Conservation (phyloP, 37 sponge, comb jelly and placozoan genomes). For the Aplysina aerophoba region DNA sequence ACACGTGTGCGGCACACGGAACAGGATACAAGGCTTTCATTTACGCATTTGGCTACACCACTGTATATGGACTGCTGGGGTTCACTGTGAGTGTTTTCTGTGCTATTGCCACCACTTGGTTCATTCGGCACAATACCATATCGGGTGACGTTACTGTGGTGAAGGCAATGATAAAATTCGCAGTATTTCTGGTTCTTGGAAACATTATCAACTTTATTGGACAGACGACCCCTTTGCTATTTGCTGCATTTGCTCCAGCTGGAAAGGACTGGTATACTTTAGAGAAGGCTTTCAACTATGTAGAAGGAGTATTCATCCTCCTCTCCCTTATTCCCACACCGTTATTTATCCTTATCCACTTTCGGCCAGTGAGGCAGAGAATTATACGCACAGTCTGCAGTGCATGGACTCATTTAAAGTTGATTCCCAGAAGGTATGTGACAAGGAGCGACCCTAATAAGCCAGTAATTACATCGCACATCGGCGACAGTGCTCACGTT, state of each 20-base stretch:
- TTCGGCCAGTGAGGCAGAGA: background rate
- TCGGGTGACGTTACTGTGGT: background rate
- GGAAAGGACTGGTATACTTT: background rate
- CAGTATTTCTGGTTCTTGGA: conserved; percentile 16
- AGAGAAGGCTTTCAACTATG: background rate
- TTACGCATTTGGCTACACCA: background rate
- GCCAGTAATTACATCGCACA: too few relatives aligned
- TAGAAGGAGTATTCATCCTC: conserved; percentile 10
- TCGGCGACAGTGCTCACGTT: too few relatives aligned
- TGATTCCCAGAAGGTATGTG: too few relatives aligned
- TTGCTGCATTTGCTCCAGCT: background rate
- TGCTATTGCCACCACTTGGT: background rate
- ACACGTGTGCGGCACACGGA: background rate
- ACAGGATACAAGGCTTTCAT: background rate
- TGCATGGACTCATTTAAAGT: too few relatives aligned
- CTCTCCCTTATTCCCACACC: conserved; percentile 9
- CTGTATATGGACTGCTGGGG: background rate
- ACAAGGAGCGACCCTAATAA: too few relatives aligned
- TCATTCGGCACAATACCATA: conserved; percentile 16
- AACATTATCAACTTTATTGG: conserved; percentile 18
- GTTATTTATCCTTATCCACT: background rate
- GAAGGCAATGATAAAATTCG: conserved; percentile 15
- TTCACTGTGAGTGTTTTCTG: background rate
- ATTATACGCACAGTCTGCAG: background rate
- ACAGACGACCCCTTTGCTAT: background rate